Percentiles rank a stretch among this genome's conserved stretches.
Conservation (phyloP, 2,888 invertebrate genomes). For the Didymodactylos carnosus region DNA sequence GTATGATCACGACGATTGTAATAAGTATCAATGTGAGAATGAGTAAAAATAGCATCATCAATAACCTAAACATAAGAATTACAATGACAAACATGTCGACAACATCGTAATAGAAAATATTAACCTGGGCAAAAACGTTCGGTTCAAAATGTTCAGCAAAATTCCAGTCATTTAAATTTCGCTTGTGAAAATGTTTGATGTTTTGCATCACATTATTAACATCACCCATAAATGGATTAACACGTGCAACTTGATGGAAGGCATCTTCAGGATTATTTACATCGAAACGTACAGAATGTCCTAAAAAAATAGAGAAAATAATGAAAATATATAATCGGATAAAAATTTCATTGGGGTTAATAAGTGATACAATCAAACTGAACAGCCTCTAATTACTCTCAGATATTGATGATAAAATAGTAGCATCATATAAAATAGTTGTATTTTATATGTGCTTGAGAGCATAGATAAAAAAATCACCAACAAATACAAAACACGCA, state of each 20-base stretch:
- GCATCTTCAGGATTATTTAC: background rate
- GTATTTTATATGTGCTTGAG: too few species aligned
- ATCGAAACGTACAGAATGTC: background rate
- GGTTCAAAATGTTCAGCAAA: constrained; percentile 32
- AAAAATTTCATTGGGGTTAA: too few species aligned
- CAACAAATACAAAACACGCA: too few species aligned
- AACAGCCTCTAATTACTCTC: too few species aligned
- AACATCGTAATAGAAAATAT: background rate
- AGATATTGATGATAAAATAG: too few species aligned
- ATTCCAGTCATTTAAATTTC: constrained; percentile 31
- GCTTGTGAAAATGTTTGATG: constrained; percentile 25
- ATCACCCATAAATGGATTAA: background rate
- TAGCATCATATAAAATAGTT: too few species aligned
- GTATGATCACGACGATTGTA: constrained; percentile 29
- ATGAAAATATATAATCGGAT: too few species aligned
- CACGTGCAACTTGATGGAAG: background rate
- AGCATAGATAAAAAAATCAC: too few species aligned
- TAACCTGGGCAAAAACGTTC: constrained; percentile 28
- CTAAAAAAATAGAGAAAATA: too few species aligned
- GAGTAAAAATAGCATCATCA: constrained; percentile 22
- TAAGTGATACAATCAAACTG: too few species aligned
- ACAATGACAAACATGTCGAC: too few species aligned
- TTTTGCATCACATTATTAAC: constrained; percentile 22
- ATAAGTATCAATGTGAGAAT: constrained; percentile 29
- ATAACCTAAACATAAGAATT: constrained; percentile 21